A percentile compares a stretch with the other conserved stretches of the same genome.
These are phyloP conservation scores for Myrmophylax atrothorax DNA, from an alignment of 2,113 vertebrate species.

Conservation along the genomic window DNA sequence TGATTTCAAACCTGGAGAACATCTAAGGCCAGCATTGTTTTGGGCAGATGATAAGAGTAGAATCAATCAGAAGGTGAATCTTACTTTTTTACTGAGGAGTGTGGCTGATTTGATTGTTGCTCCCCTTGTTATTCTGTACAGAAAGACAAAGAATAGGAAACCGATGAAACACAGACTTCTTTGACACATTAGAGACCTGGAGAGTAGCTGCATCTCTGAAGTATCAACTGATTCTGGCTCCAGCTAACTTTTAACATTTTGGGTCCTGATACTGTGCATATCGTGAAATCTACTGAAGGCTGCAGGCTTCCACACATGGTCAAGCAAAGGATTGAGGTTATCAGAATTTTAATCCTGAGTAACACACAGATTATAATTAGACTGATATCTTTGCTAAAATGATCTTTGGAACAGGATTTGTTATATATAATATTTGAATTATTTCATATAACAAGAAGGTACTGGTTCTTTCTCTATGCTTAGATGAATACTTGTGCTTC, in stretches of 20 bases:
- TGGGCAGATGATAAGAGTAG: not conserved
- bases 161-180: not conserved
- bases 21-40: not conserved
- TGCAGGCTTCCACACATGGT: not conserved
- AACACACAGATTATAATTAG: not conserved
- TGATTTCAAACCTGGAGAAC: not conserved
- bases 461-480: not conserved
- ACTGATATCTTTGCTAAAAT: not conserved
- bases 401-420: not conserved
- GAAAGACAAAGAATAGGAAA: not conserved
- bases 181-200: not conserved
- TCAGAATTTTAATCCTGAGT: not conserved
- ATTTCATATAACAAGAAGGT: not conserved
- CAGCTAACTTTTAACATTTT: not conserved
- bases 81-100: not conserved
- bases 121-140: not conserved
- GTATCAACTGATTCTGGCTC: not conserved
- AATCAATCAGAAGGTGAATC: not conserved
- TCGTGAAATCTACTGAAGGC: not conserved
- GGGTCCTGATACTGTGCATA: not conserved
- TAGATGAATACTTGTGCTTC: not conserved
- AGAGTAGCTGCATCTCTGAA: not conserved
- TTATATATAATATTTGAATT: not conserved
- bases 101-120: not conserved
- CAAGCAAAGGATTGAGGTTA: not conserved